Evolutionary conservation across 2,113 vertebrate species (phyloP).

Genomic region (Rhabdornis inornatus): DNA sequence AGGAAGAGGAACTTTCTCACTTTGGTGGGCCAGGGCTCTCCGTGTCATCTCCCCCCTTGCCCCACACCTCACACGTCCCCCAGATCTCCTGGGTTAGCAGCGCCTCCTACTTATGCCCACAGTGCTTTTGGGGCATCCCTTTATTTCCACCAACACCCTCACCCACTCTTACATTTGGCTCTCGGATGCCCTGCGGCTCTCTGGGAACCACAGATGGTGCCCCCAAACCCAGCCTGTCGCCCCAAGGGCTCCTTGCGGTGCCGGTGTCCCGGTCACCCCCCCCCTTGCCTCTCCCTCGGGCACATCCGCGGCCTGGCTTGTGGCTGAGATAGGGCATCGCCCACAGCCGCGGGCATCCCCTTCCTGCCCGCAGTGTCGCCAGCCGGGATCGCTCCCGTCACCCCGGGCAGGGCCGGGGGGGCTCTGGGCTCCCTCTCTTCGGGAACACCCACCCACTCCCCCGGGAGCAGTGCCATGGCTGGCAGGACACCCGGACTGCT

Average conservation of each 20-base stretch:
- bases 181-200: background rate
- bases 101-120: background rate
- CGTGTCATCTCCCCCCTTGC: background rate
- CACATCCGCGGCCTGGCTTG: background rate
- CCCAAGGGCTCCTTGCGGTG: background rate
- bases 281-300: background rate
- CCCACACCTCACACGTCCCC: background rate
- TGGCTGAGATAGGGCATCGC: slow-evolving; percentile 25
- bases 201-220: background rate
- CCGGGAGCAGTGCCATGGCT: accelerated
- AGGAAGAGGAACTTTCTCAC: background rate
- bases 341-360: background rate
- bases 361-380: background rate
- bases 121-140: background rate
- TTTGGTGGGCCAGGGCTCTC: background rate
- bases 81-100: background rate
- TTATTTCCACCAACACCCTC: background rate
- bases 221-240: background rate
- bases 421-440: background rate
- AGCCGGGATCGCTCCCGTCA: accelerated
- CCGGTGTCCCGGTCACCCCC: background rate
- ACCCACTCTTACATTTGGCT: background rate
- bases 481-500: background rate
- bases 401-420: background rate
- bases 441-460: background rate